Conservation (phyloP, 1,140 invertebrate genomes). For the Asobara japonica region DNA sequence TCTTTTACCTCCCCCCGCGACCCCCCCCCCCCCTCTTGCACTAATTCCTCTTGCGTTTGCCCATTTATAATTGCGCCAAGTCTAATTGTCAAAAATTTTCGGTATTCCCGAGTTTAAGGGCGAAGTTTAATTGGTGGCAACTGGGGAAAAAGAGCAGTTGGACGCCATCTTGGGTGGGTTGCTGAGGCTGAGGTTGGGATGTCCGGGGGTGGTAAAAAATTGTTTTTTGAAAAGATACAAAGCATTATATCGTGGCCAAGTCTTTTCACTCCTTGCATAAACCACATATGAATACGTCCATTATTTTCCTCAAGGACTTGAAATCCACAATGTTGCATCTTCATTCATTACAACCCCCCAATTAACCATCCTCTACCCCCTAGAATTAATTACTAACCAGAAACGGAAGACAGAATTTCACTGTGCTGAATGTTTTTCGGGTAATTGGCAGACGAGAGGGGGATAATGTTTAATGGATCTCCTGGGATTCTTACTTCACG, state of each 20-base stretch:
- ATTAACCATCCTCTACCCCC: too few species aligned
- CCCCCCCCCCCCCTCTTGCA: background rate
- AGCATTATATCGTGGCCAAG: too few species aligned
- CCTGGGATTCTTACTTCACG: background rate
- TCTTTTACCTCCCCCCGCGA: background rate
- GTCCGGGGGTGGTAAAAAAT: background rate
- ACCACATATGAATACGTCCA: too few species aligned
- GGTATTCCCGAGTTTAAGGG: background rate
- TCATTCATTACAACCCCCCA: too few species aligned
- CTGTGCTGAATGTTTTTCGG: background rate
- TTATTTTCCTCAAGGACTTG: too few species aligned
- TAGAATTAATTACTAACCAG: background rate
- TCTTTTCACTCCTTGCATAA: too few species aligned
- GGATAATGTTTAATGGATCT: slow-evolving; percentile 1
- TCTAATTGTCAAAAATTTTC: background rate
- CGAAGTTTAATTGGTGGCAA: background rate
- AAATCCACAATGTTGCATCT: too few species aligned
- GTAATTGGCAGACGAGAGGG: background rate
- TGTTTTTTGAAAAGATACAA: too few species aligned
- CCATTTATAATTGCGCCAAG: slow-evolving; percentile 12
- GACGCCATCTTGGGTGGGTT: background rate
- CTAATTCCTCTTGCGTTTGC: background rate
- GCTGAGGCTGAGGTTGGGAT: background rate
- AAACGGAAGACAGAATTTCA: slow-evolving; percentile 11
- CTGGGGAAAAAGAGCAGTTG: background rate